Conservation (phyloP, 2,113 vertebrate genomes). For the Scortum barcoo region DNA sequence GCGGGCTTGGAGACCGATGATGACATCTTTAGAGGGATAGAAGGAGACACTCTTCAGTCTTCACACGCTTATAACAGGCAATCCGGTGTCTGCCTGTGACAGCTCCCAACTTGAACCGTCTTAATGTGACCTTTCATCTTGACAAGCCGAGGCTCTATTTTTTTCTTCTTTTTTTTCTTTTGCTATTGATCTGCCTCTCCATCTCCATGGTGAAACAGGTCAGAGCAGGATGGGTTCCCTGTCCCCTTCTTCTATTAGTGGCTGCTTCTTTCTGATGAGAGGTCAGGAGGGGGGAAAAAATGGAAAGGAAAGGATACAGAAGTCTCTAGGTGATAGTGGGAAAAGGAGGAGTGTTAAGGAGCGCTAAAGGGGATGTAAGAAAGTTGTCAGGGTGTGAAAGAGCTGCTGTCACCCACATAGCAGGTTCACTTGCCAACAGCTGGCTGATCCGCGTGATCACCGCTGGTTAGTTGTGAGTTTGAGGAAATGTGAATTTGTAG, state of each 20-base stretch:
- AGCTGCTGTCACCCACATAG: conserved; percentile 10
- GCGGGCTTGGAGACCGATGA: conserved; percentile 20
- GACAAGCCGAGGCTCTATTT: neutral
- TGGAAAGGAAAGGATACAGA: neutral
- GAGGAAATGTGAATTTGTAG: neutral
- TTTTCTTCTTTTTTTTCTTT: too few relatives aligned
- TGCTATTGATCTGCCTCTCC: conserved; percentile 36
- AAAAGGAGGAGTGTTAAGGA: conserved; percentile 4
- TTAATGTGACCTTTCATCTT: conserved; percentile 57
- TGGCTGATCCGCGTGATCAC: neutral
- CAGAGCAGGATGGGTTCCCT: neutral
- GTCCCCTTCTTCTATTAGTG: conserved; percentile 19
- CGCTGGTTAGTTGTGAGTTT: neutral
- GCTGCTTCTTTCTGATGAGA: conserved; percentile 18
- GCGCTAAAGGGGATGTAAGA: neutral
- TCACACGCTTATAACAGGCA: neutral
- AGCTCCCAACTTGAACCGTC: conserved; percentile 26
- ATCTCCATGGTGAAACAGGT: conserved; percentile 21
- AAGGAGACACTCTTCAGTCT: conserved; percentile 25
- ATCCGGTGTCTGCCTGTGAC: conserved; percentile 13
- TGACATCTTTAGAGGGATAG: conserved; percentile 23
- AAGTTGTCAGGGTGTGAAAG: conserved; percentile 49
- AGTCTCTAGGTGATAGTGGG: neutral
- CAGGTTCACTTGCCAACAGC: conserved; percentile 8
- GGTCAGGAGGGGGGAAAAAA: conserved; percentile 17